Base-by-base conservation (phyloP, 2,888 invertebrate species). In the Pycnomerus fuliginosus region DNA sequence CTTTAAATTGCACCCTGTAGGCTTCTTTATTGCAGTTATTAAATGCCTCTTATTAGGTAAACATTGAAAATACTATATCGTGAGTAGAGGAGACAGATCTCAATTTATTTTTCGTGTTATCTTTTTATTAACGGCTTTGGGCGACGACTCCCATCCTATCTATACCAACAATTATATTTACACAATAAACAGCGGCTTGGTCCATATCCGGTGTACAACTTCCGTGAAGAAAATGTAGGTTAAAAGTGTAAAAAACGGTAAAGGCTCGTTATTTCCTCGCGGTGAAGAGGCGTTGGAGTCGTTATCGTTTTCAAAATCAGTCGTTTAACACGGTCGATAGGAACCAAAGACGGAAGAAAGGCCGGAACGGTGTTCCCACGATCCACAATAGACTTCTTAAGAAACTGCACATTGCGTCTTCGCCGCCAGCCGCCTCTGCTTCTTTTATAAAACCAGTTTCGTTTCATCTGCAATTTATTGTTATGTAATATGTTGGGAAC, bases 361-460 rank as follows among this genome's bases (percentile, higher is more conserved):
- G 27, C 41, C 41, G 41, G 23, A 33, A 33, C 34, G 33, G 13
- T 35, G 44, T 53, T 53, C 53, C 53, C 53, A 53, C 53, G 53
- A 36, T 48, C 38, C 45, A 53, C 53, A 53, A 53, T 48, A 33
- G 28, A 44, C 50, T 43, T 48, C 53, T 53, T 53, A 50, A 50
- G 50, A 50, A 53, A 46, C 42, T 52, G 53, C 53, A 53, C 46
- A 48, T 50, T 53, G 53, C 52, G 48, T 52, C 48, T 46, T 53
- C 42, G 20, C 28, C 33, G 16, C 25, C 41, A 47, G 47, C 52
- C 49, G 49, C 42, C 46, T 14, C 16, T 33, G 41, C 41, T 41
- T 47, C 41, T 52, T 52, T 47, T 44, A 36, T 43, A 32, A 33
- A 50, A 46, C 49, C 49, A 50, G 48, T 50, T 44, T 49, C 48